Conservation (phyloP, 2,113 vertebrate species). For the Clinocottus analis region DNA sequence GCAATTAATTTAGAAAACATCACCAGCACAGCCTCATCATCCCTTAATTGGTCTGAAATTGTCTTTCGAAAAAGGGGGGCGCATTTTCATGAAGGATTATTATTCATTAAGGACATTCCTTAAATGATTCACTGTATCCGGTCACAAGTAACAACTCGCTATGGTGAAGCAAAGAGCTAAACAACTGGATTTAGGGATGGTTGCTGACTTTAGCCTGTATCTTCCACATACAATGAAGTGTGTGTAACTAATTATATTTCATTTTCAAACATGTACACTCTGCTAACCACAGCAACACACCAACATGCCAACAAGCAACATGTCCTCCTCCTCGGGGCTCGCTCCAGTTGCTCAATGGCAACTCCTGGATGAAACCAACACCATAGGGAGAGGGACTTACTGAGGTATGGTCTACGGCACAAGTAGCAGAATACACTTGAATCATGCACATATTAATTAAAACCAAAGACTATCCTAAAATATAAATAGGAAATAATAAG, state of each 20-base stretch:
- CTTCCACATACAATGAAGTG: not conserved
- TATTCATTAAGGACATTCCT: too few species aligned
- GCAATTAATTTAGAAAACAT: too few species aligned
- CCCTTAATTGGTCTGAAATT: too few species aligned
- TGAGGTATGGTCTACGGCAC: not conserved
- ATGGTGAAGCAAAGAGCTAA: too few species aligned
- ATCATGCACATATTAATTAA: not conserved
- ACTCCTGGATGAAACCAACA: not conserved
- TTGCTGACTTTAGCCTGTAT: not conserved
- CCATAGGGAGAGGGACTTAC: too few species aligned
- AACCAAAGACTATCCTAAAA: not conserved
- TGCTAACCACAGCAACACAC: not conserved
- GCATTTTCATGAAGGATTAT: too few species aligned
- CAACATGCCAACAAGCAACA: not conserved
- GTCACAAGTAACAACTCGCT: too few species aligned
- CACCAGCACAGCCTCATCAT: too few species aligned
- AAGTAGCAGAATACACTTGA: too few species aligned
- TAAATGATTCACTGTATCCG: not conserved
- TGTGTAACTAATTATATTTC: not conserved
- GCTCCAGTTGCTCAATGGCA: not conserved
- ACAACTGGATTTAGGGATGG: not conserved
- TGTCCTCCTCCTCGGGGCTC: not conserved
- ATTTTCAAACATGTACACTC: not conserved
- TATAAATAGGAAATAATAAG: not conserved
- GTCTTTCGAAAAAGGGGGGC: too few species aligned